Evolutionary conservation across 2,797 vertebrate genomes (phyloP), one percentile per base, ranked within the genome.

Genomic region (Champsocephalus gunnari): DNA sequence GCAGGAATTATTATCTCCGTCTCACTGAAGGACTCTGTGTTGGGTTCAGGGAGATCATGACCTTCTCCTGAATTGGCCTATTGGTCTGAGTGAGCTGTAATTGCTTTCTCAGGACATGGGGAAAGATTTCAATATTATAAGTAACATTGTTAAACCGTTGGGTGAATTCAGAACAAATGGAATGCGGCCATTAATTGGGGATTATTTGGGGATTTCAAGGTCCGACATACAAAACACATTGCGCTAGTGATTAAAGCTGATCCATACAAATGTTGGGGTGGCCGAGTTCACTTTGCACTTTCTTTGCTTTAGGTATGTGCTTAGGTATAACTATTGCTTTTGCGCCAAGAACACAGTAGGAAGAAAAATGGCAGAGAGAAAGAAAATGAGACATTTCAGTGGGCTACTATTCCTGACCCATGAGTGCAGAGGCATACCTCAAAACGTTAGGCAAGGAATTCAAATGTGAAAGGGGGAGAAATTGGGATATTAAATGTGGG

Each of bases 1-100:
- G 84, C 90, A 90, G 92, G 80, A 94, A 93, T 94, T 86, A 91
- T 92, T 91, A 87, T 88, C 82, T 87, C 56, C 28, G 61, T 81
- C 84, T 80, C 83, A 91, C 71, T 92, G 87, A 92, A 92, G 89
- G 88, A 90, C 87, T 71, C 83, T 83, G 66, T 81, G 77, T 63
- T 66, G 79, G 75, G 82, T 87, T 90, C 83, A 75, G 73, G 77
- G 77, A 84, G 91, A 88, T 87, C 65, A 79, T 10, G 54, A 85
- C 67, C 71, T 81, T 44, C 73, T 61, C 28, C 69, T 79, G 79
- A 92, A 88, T 69, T 66, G 73, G 32, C 71, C 77, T 77, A 80
- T 80, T 88, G 81, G 70, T 87, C 74, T 73, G 73, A 88, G 74
- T 87, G 81, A 90, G 86, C 84, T 92, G 86, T 89, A 93, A 92